phyloP scores from a whole-genome alignment of 1,140 invertebrate genomes.

The Alviniconcha marisindica region DNA sequence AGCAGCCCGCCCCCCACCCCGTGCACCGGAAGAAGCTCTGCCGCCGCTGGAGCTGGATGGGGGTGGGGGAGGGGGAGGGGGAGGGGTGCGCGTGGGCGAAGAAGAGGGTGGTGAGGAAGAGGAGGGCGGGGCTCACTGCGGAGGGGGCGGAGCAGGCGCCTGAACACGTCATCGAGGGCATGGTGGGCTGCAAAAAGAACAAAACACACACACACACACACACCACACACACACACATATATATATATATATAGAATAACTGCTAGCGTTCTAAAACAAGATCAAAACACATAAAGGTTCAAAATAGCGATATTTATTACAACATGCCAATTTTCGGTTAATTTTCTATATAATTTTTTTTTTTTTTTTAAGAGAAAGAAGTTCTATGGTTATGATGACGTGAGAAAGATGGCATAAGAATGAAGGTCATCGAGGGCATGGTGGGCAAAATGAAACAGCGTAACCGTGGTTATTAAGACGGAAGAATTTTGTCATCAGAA shows the following conservation, averaged over 20 bases:
- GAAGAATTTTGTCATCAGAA: no score
- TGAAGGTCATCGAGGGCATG: no score
- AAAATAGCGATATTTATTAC: no score
- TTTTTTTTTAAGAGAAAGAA: no score
- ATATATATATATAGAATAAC: neutral
- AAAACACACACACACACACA: slow-evolving; percentile 5
- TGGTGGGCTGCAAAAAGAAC: neutral
- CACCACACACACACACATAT: slow-evolving; percentile 8
- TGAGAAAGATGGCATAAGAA: no score
- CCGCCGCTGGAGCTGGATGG: slow-evolving; percentile 37
- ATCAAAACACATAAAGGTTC: no score
- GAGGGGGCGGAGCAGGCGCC: neutral
- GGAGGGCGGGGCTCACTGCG: neutral
- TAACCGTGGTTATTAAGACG: no score
- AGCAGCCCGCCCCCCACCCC: slow-evolving; percentile 64
- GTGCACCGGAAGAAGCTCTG: slow-evolving; percentile 62
- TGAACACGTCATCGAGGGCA: neutral
- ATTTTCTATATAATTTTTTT: no score
- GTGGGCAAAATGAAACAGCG: no score
- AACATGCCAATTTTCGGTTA: no score
- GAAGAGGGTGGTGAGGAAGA: neutral
- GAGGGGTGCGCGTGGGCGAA: neutral
- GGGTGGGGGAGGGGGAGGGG: neutral
- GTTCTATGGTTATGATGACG: no score
- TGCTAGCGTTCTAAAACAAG: no score